Conservation (phyloP, 1,140 invertebrate genomes). For the Diabrotica undecimpunctata region DNA sequence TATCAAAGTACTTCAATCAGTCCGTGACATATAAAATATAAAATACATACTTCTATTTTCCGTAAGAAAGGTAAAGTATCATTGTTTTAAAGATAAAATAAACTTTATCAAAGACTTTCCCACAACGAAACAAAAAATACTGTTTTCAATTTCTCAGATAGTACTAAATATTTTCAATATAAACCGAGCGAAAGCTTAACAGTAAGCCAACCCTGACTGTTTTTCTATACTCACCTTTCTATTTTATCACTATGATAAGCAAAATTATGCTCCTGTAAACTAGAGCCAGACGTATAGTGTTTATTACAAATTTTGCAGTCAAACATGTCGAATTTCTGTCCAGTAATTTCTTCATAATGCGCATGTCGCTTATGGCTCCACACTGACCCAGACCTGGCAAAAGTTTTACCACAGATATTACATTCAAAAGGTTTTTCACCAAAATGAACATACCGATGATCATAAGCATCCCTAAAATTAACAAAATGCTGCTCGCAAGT, state of each 20-base stretch:
- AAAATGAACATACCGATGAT: conserved; percentile 36
- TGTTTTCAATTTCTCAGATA: no score
- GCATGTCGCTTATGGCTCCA: conserved; percentile 41
- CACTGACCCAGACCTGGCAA: conserved; percentile 42
- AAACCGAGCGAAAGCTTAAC: no score
- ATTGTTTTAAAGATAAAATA: no score
- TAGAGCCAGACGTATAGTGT: conserved; percentile 34
- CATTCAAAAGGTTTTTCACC: conserved; percentile 32
- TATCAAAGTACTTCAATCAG: no score
- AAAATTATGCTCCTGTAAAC: conserved; percentile 34
- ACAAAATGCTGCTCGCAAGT: conserved; percentile 52
- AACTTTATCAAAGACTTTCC: no score
- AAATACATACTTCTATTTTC: no score
- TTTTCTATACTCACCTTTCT: no score
- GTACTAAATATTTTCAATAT: no score
- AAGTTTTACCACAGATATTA: conserved; percentile 1
- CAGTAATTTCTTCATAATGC: conserved; percentile 45
- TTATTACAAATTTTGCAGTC: conserved; percentile 32
- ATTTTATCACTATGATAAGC: conserved; percentile 29
- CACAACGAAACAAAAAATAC: no score
- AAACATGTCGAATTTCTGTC: conserved; percentile 29
- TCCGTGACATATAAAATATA: no score
- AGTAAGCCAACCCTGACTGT: no score
- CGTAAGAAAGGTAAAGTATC: no score
- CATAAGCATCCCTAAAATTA: conserved; percentile 48